Percentiles rank a stretch among this genome's conserved stretches.
phyloP scores from a whole-genome alignment of 2,888 invertebrate genomes.

The Leptothorax acervorum region DNA sequence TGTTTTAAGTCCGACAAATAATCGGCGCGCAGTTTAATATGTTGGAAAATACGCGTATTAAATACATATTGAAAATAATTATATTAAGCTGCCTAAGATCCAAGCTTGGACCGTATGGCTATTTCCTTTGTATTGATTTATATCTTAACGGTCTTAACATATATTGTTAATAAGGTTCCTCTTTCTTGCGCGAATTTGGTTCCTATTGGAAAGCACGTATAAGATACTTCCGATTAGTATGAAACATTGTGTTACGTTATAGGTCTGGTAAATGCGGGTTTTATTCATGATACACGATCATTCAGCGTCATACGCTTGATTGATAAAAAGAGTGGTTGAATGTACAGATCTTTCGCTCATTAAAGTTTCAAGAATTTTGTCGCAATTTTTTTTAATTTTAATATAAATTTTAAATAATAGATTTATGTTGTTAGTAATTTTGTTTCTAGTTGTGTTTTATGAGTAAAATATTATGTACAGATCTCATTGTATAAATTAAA shows the following conservation, averaged over 20 bases:
- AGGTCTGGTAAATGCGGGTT: background rate
- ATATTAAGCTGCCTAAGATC: no score
- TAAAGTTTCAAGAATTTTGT: constrained; percentile 2
- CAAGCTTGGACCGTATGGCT: no score
- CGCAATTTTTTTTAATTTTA: background rate
- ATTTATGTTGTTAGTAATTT: constrained; percentile 4
- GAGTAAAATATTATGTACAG: background rate
- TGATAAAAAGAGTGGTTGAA: constrained; percentile 29
- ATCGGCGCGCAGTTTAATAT: no score
- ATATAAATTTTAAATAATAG: background rate
- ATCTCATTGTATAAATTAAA: constrained; percentile 22
- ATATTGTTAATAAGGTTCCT: no score
- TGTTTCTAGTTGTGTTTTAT: background rate
- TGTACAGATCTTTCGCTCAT: constrained; percentile 26
- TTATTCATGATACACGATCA: background rate
- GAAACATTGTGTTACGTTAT: background rate
- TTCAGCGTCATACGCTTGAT: background rate
- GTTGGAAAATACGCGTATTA: no score
- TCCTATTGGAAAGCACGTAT: constrained; percentile 11
- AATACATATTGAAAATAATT: no score
- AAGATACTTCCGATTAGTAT: constrained; percentile 19
- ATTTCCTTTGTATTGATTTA: no score
- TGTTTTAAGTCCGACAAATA: no score
- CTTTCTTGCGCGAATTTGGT: constrained; percentile 47
- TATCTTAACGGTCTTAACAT: no score